Evolutionary conservation across 1,140 invertebrate species (phyloP).

Genomic region (Lepidotrigona ventralis): DNA sequence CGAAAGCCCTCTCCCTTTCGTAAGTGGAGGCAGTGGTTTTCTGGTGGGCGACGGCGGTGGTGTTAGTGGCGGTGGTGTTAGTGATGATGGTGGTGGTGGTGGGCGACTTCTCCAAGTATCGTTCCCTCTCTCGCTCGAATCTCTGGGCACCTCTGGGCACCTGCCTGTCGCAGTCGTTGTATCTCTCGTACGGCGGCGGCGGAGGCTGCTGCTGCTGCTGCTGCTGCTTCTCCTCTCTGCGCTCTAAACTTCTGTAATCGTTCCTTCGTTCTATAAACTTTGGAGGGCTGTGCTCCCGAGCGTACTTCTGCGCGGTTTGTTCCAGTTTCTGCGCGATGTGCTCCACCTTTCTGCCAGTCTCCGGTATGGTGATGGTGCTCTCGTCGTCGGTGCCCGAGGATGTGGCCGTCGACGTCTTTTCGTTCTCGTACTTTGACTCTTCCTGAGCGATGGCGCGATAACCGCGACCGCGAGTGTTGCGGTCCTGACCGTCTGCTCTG

Average conservation of each 20-base stretch:
- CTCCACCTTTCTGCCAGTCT: constrained; percentile 77
- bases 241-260: constrained; percentile 71
- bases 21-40: constrained; percentile 63
- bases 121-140: constrained; percentile 63
- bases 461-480: constrained; percentile 15
- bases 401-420: constrained; percentile 71
- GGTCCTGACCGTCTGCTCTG: constrained; percentile 46
- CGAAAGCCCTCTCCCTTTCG: constrained; percentile 69
- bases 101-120: constrained; percentile 70
- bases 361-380: constrained; percentile 76
- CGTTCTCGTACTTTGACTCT: constrained; percentile 72
- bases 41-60: constrained; percentile 3
- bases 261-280: constrained; percentile 73
- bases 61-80: constrained; percentile 12
- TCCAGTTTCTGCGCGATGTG: constrained; percentile 79
- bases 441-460: constrained; percentile 44
- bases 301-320: constrained; percentile 79
- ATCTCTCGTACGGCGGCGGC: constrained; percentile 29
- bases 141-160: too few relatives aligned
- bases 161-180: constrained; percentile 44
- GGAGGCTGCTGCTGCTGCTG: not conserved
- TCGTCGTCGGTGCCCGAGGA: constrained; percentile 76
- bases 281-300: constrained; percentile 76
- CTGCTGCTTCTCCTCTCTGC: constrained; percentile 57
- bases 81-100: constrained; percentile 25